These are phyloP conservation scores for Rotaria sp. DNA, from an alignment of 2,888 invertebrate species.

Conservation along the genomic window DNA sequence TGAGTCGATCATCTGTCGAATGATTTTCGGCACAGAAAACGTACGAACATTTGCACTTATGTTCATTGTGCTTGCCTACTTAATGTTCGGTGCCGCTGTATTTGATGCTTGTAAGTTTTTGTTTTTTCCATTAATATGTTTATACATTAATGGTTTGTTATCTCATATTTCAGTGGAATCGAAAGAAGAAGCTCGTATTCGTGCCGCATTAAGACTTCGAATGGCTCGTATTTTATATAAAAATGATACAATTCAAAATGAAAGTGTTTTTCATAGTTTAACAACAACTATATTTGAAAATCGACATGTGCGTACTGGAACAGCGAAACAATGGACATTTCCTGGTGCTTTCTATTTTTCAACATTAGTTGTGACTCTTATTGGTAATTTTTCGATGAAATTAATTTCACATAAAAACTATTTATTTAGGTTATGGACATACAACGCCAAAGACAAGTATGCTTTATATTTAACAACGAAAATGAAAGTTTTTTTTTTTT, in stretches of 20 bases:
- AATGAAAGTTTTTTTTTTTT: not conserved
- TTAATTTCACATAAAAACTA: not conserved
- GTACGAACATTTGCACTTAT: not conserved
- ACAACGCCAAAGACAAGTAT: conserved; percentile 26
- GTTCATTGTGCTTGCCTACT: not conserved
- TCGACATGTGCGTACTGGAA: conserved; percentile 2
- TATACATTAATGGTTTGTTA: not conserved
- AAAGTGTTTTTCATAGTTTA: not conserved
- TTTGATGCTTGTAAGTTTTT: conserved; percentile 16
- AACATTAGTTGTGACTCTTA: conserved; percentile 93
- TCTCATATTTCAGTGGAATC: not conserved
- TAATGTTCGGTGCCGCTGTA: conserved; percentile 8
- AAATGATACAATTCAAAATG: conserved; percentile 22
- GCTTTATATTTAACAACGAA: not conserved
- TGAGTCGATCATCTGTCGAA: not conserved
- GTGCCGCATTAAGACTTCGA: not conserved
- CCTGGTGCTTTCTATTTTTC: conserved; percentile 98
- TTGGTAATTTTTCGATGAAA: conserved; percentile 60
- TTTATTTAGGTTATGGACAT: not conserved
- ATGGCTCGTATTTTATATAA: conserved; percentile 24
- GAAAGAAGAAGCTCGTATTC: not conserved
- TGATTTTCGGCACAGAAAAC: not conserved
- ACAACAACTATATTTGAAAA: not conserved
- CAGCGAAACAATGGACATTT: conserved; percentile 81
- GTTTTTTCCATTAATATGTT: not conserved